These are phyloP conservation scores for Halictus rubicundus DNA, from an alignment of 1,140 invertebrate species.

Conservation along the genomic window DNA sequence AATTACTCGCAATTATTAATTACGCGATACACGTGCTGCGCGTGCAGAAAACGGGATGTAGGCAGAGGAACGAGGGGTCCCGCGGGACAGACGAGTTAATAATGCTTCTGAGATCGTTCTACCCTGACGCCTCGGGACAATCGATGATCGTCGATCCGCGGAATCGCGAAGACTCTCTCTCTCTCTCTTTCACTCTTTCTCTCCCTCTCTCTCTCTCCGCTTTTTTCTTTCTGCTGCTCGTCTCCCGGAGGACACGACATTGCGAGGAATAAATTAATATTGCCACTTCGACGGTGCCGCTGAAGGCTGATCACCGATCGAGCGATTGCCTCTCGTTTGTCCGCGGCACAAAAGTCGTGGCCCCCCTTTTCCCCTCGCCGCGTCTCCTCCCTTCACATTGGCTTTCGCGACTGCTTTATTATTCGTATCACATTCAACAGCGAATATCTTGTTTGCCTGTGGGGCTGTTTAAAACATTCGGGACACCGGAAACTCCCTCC, in stretches of 20 bases:
- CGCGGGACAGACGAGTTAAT: slow-evolving; percentile 54
- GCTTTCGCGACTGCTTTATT: slow-evolving; percentile 6
- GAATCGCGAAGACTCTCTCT: slow-evolving; percentile 51
- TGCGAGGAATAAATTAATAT: slow-evolving; percentile 67
- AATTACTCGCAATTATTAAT: slow-evolving; percentile 63
- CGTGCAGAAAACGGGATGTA: slow-evolving; percentile 4
- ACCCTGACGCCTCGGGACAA: slow-evolving; percentile 71
- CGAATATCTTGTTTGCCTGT: neutral
- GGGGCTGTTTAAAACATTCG: neutral
- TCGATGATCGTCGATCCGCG: slow-evolving; percentile 68
- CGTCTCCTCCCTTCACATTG: neutral
- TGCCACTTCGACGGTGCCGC: slow-evolving; percentile 63
- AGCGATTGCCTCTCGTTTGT: slow-evolving; percentile 64
- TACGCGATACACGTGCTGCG: slow-evolving; percentile 28
- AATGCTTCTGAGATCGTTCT: slow-evolving; percentile 69
- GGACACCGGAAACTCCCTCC: too few relatives aligned
- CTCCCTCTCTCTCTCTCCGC: neutral
- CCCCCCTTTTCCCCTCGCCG: neutral
- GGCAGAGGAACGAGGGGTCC: slow-evolving; percentile 24
- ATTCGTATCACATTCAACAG: neutral
- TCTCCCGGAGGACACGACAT: slow-evolving; percentile 57
- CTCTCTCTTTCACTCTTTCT: neutral
- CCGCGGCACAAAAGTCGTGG: slow-evolving; percentile 29
- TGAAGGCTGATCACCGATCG: slow-evolving; percentile 53
- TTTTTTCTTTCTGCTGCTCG: neutral